Base-by-base conservation (phyloP, 2,113 vertebrate species). In the Leucopsar rothschildi region DNA sequence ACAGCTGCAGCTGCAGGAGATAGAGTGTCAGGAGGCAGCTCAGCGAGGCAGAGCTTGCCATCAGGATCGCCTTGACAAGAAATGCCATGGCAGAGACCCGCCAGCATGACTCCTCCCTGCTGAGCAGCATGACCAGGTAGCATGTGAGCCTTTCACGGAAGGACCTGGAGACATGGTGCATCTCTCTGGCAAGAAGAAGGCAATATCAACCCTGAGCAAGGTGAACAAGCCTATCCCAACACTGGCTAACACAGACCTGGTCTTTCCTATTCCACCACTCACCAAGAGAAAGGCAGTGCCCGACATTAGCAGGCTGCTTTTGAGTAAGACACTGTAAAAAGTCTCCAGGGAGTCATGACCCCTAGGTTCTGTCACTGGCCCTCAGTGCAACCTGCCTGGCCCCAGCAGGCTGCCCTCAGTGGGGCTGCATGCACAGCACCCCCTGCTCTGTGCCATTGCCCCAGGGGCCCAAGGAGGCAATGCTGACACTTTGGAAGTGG, bases 41-140 rank as follows among this genome's bases (percentile, higher is more conserved):
- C 40, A 47, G 69, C 0, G 0, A 64, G 40, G 23, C 40, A 39
- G 28, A 44, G 11, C 33, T 72, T 0, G 1, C 40, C 57, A 55
- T 24, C 49, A 55, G n/a, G 23, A 45, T 73, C 69, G 55, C 59
- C 59, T 84, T 18, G 4, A 84, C 57, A 60, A 84, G 57, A 18
- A 72, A 73, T 39, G 82, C 40, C 82, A 60, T 49, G n/a, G 56
- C 72, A 76, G 72, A 56, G 15, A 60, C n/a, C 15, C 0, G 21
- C 44, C 72, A 49, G 56, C n/a, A 11, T 19, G 56, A 49, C 72
- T 76, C 21, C 21, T 60, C 27, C 20, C 56, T 39, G 27, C n/a
- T 19, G 56, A 76, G n/a, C 27, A 39, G n/a, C 44, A 19, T 15
- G 27, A 60, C n/a, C 44, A 76, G n/a, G n/a, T 49, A 49, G 42